A percentile compares a stretch with the other conserved stretches of the same genome.
Evolutionary conservation across 2,113 vertebrate species (phyloP).

Genomic region (Xyliphius kryptos): DNA sequence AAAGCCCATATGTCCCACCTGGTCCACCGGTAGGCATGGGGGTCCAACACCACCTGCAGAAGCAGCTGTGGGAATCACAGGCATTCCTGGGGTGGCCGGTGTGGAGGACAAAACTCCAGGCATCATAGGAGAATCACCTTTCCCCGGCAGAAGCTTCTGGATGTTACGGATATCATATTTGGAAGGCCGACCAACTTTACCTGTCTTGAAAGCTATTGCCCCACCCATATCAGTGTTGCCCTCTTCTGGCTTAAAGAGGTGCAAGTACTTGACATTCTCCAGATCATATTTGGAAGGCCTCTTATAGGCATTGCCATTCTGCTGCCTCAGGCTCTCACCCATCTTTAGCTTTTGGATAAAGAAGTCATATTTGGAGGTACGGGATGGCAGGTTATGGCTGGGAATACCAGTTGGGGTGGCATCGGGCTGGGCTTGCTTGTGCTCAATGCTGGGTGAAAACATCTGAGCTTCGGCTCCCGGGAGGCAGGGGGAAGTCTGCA

Average conservation of each 20-base stretch:
- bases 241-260: slow-evolving; percentile 95
- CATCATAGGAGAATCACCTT: slow-evolving; percentile 72
- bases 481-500: slow-evolving; percentile 64
- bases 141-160: slow-evolving; percentile 84
- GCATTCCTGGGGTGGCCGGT: slow-evolving; percentile 67
- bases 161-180: slow-evolving; percentile 94
- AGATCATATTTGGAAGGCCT: slow-evolving; percentile 95
- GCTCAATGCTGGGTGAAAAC: slow-evolving; percentile 71
- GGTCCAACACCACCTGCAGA: slow-evolving; percentile 44
- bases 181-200: slow-evolving; percentile 94
- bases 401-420: slow-evolving; percentile 71
- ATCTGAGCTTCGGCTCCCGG: slow-evolving; percentile 65
- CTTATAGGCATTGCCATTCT: slow-evolving; percentile 90
- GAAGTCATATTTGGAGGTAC: slow-evolving; percentile 94
- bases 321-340: slow-evolving; percentile 83
- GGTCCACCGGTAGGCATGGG: slow-evolving; percentile 69
- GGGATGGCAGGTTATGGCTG: slow-evolving; percentile 79
- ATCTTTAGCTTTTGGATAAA: slow-evolving; percentile 97
- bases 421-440: slow-evolving; percentile 78
- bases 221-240: slow-evolving; percentile 95
- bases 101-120: slow-evolving; percentile 71
- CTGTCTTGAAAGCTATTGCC: slow-evolving; percentile 96
- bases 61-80: slow-evolving; percentile 55
- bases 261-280: slow-evolving; percentile 94
- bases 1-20: slow-evolving; percentile 79